phyloP scores from a whole-genome alignment of 1,140 invertebrate species.

The Dinothrombium tinctorium region DNA sequence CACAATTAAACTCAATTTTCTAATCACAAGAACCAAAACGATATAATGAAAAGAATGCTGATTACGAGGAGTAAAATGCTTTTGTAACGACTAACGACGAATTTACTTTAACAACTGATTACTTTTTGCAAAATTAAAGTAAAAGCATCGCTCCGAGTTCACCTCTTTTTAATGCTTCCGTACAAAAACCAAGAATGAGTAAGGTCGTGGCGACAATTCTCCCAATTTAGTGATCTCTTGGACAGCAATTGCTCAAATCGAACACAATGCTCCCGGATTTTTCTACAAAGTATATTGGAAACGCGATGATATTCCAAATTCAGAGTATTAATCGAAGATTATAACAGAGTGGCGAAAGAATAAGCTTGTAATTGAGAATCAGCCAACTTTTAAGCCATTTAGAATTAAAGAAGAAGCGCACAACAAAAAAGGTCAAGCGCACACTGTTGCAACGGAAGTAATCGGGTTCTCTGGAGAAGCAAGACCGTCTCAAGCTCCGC shows the following conservation, averaged over 20 bases:
- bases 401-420: conserved; percentile 72
- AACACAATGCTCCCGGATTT: conserved; percentile 83
- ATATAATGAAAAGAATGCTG: too few species aligned
- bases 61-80: too few species aligned
- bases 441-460: conserved; percentile 49
- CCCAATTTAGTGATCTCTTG: conserved; percentile 80
- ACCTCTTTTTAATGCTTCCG: too few species aligned
- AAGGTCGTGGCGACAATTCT: conserved; percentile 59
- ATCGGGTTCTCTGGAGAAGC: conserved; percentile 88
- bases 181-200: conserved; percentile 78
- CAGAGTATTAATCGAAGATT: conserved; percentile 42
- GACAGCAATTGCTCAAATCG: conserved; percentile 85
- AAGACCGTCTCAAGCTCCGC: conserved; percentile 47
- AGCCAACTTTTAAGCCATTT: conserved; percentile 74
- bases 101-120: too few species aligned
- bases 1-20: too few species aligned
- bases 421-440: conserved; percentile 67
- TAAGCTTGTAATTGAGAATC: conserved; percentile 42
- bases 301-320: conserved; percentile 42
- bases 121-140: too few species aligned
- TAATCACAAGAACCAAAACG: too few species aligned
- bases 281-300: conserved; percentile 71
- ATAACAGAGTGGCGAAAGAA: conserved; percentile 48
- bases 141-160: too few species aligned
- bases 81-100: too few species aligned